Base-by-base conservation (phyloP, 2,797 vertebrate genomes). In the Oreochromis mossambicus region DNA sequence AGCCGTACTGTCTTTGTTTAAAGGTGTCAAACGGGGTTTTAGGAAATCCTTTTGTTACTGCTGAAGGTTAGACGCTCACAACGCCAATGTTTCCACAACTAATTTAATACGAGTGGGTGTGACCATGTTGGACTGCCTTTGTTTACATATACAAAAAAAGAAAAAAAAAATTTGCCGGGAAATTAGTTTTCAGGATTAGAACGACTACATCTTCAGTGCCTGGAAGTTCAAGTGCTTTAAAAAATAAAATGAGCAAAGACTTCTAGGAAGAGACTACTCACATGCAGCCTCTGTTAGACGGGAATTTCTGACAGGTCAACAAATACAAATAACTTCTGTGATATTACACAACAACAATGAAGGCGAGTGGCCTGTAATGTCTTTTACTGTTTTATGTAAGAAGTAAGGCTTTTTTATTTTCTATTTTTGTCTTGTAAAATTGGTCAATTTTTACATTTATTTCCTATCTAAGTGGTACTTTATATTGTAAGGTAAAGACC, bases 21-120 rank as follows among this genome's bases (percentile, higher is more conserved):
- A 89, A 91, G 48, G 34, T 68, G 70, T 56, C 88, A 89, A 78
- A 81, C 15, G 15, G 24, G 51, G 81, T 84, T 82, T 58, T 87
- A 85, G 91, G 91, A 95, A 94, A 93, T 93, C 89, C 91, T 85
- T 82, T 14, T 32, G 77, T 89, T 78, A 55, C 11, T 78, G n/a
- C 61, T 77, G 79, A 90, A 91, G 93, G 91, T 86, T 85, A 83
- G 43, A 55, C 2, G 8, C 63, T 73, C 32, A 51, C 7, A 34
- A 50, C 32, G n/a, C 19, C 78, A 34, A 5, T 80, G 68, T 89
- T 85, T 84, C 54, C 81, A 76, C 82, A 26, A 78, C 38, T 48
- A 51, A 58, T 11, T 77, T 58, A 70, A 54, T 77, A 15, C 36
- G 41, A 26, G 8, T 66, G 24, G 38, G 29, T 54, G 51, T 10